These are phyloP conservation scores for Meriones unguiculatus DNA, from an alignment of 2,113 vertebrate species.

Conservation along the genomic window DNA sequence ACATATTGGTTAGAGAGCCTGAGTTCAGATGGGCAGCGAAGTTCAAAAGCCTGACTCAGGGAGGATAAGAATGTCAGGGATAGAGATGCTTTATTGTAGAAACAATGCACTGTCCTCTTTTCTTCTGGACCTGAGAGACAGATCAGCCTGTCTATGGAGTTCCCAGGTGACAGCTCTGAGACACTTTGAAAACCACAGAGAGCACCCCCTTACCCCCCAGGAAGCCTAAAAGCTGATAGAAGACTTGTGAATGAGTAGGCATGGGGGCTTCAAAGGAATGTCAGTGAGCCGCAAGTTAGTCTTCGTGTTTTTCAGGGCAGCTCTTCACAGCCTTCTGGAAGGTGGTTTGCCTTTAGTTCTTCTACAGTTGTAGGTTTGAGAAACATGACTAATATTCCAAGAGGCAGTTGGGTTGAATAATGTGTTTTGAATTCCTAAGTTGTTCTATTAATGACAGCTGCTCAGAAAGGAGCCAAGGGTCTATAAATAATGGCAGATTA, in stretches of 20 bases:
- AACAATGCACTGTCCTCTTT: neutral
- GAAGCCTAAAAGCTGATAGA: neutral
- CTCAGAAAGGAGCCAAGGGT: conserved; percentile 70
- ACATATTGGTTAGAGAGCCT: neutral
- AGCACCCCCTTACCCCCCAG: neutral
- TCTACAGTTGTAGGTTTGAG: conserved; percentile 61
- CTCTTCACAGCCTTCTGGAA: conserved; percentile 50
- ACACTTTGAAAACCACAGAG: neutral
- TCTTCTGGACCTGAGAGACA: neutral
- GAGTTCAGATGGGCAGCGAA: neutral
- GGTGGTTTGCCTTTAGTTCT: conserved; percentile 62
- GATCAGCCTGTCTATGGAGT: neutral
- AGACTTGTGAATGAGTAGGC: neutral
- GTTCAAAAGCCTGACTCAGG: neutral
- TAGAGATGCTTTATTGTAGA: neutral
- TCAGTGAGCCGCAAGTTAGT: neutral
- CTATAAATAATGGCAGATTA: conserved; percentile 78
- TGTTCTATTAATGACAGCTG: conserved; percentile 76
- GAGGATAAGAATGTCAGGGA: neutral
- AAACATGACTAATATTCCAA: conserved; percentile 70
- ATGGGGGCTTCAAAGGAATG: neutral
- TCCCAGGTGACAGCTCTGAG: neutral
- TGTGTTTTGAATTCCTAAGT: conserved; percentile 74
- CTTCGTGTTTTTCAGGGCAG: conserved; percentile 25
- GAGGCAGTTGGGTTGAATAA: conserved; percentile 73